phyloP scores from a whole-genome alignment of 2,888 invertebrate species.

The Pterostichus niger region DNA sequence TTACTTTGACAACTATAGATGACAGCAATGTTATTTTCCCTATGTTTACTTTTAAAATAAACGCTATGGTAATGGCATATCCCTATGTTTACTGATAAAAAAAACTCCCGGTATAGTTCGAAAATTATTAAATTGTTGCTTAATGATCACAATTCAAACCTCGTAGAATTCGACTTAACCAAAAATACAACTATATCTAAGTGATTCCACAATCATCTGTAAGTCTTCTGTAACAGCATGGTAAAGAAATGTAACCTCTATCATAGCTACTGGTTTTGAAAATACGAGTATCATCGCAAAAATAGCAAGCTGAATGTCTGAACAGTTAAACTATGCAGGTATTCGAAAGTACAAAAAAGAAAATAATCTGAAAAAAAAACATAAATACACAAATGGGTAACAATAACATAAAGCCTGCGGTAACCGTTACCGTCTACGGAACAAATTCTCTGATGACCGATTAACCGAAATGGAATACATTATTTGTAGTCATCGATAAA shows the following conservation, averaged over 20 bases:
- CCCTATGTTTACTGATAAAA: too few species aligned
- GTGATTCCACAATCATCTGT: too few species aligned
- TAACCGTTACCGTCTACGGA: slow-evolving; percentile 7
- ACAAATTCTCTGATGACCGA: slow-evolving; percentile 37
- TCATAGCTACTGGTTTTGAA: background rate
- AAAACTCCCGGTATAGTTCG: too few species aligned
- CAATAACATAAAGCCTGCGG: slow-evolving; percentile 1
- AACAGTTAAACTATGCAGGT: slow-evolving; percentile 4
- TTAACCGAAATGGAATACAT: slow-evolving; percentile 40
- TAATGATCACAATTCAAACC: too few species aligned
- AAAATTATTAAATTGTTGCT: too few species aligned
- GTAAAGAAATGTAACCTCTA: background rate
- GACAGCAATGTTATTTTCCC: too few species aligned
- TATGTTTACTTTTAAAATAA: too few species aligned
- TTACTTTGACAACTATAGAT: too few species aligned
- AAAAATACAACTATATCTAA: too few species aligned
- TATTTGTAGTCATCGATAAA: slow-evolving; percentile 27
- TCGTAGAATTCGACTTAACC: too few species aligned
- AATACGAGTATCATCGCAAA: background rate
- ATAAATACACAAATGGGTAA: slow-evolving; percentile 19
- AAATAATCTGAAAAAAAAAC: background rate
- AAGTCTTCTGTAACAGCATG: too few species aligned
- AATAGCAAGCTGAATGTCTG: background rate
- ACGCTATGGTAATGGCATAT: too few species aligned
- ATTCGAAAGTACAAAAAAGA: slow-evolving; percentile 11